Evolutionary conservation across 2,113 vertebrate genomes (phyloP).

Genomic region (Poeciliopsis turrubarensis): DNA sequence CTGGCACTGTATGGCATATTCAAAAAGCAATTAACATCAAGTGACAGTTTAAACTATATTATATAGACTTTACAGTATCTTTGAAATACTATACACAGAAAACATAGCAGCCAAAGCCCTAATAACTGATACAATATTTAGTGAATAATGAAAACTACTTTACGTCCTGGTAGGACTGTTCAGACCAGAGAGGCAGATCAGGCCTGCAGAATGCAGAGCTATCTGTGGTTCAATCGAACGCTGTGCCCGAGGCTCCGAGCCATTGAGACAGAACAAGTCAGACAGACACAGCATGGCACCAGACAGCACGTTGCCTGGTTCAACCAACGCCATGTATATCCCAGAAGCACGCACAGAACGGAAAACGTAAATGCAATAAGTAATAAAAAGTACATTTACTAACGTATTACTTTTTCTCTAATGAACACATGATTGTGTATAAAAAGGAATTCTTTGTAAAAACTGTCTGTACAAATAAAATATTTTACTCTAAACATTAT

Average conservation of each 20-base stretch:
- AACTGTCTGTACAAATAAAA: too few relatives aligned
- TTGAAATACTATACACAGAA: not conserved
- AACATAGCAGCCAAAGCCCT: not conserved
- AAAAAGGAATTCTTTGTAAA: too few relatives aligned
- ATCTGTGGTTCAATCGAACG: not conserved
- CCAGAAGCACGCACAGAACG: not conserved
- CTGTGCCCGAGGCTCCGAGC: constrained; percentile 6
- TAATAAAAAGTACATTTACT: not conserved
- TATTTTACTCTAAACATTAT: too few relatives aligned
- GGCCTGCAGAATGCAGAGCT: constrained; percentile 21
- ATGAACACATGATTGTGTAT: too few relatives aligned
- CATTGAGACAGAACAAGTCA: constrained; percentile 30
- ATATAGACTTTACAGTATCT: not conserved
- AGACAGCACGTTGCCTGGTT: constrained; percentile 2
- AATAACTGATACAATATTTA: not conserved
- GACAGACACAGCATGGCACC: constrained; percentile 60
- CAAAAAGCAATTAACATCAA: not conserved
- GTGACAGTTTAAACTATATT: not conserved
- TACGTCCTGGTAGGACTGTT: not conserved
- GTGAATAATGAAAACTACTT: not conserved
- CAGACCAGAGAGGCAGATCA: constrained; percentile 6
- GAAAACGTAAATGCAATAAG: not conserved
- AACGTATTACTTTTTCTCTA: not conserved
- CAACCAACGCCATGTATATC: not conserved
- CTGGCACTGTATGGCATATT: not conserved